Percentiles rank a stretch among this genome's conserved stretches.
Conservation (phyloP, 2,888 invertebrate species). For the Caenorhabditis virilis region DNA sequence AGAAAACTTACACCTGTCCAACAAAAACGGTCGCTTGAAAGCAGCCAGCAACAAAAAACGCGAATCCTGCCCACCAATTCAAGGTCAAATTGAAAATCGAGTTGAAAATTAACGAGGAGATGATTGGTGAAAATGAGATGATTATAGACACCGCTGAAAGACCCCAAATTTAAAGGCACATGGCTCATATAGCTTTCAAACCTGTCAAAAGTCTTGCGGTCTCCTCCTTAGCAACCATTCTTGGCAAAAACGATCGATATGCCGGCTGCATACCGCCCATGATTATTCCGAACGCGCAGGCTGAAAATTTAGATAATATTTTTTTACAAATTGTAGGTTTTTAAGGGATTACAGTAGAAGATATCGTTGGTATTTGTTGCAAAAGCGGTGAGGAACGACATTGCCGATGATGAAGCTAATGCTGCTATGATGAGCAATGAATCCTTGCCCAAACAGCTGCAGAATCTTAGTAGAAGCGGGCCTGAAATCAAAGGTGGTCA, state of each 20-base stretch:
- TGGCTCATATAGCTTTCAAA: not conserved
- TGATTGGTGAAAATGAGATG: constrained; percentile 58
- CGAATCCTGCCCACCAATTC: constrained; percentile 62
- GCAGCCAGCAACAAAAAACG: constrained; percentile 56
- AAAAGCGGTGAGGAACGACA: constrained; percentile 48
- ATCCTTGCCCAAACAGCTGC: constrained; percentile 57
- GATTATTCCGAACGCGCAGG: constrained; percentile 48
- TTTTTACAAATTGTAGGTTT: not conserved
- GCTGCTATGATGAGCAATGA: constrained; percentile 56
- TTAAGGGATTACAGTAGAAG: constrained; percentile 47
- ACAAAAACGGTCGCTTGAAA: constrained; percentile 48
- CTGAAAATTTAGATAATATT: constrained; percentile 36
- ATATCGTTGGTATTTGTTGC: constrained; percentile 52
- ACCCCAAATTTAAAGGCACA: not conserved
- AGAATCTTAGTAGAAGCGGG: constrained; percentile 48
- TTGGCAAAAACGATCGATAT: constrained; percentile 59
- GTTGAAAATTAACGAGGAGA: constrained; percentile 59
- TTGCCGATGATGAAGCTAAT: constrained; percentile 32
- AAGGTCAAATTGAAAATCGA: constrained; percentile 56
- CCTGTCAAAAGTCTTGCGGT: constrained; percentile 59
- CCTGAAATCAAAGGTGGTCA: constrained; percentile 13
- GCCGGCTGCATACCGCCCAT: constrained; percentile 59
- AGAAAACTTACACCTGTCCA: constrained; percentile 51
- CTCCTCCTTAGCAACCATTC: constrained; percentile 65
- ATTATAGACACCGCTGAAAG: constrained; percentile 49